Evolutionary conservation across 2,113 vertebrate species (phyloP).

Genomic region (Peromyscus maniculatus): DNA sequence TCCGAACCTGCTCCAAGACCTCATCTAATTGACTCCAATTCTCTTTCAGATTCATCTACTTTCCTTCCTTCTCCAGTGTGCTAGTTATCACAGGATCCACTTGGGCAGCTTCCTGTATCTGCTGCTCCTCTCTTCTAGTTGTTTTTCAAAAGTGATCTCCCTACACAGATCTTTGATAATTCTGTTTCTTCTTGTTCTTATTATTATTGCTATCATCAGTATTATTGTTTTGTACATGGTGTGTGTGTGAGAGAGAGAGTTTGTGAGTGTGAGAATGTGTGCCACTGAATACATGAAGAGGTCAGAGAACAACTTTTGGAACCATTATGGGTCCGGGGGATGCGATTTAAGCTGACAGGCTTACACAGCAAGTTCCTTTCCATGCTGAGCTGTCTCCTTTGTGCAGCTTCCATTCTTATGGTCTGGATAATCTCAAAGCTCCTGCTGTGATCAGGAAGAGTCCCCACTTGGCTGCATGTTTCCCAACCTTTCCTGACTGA

Average conservation of each 20-base stretch:
- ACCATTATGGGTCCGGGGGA: not conserved
- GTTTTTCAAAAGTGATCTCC: not conserved
- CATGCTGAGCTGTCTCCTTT: not conserved
- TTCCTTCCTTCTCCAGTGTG: not conserved
- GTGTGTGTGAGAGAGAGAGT: not conserved
- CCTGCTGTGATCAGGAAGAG: not conserved
- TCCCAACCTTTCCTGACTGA: not conserved
- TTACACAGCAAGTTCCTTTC: not conserved
- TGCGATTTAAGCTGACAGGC: not conserved
- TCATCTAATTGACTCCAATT: not conserved
- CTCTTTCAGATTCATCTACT: not conserved
- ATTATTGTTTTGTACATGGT: not conserved
- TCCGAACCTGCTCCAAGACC: not conserved
- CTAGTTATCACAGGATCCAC: not conserved
- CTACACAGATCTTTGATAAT: not conserved
- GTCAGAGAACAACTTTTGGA: not conserved
- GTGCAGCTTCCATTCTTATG: not conserved
- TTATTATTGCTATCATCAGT: not conserved
- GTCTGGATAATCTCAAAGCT: not conserved
- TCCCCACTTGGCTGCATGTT: not conserved
- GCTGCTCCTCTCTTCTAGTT: not conserved
- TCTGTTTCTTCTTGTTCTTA: not conserved
- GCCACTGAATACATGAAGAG: not conserved
- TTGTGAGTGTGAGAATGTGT: not conserved
- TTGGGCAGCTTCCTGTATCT: fast-evolving